Evolutionary conservation across 1,140 invertebrate genomes (phyloP).

Genomic region (Halictus rubicundus): DNA sequence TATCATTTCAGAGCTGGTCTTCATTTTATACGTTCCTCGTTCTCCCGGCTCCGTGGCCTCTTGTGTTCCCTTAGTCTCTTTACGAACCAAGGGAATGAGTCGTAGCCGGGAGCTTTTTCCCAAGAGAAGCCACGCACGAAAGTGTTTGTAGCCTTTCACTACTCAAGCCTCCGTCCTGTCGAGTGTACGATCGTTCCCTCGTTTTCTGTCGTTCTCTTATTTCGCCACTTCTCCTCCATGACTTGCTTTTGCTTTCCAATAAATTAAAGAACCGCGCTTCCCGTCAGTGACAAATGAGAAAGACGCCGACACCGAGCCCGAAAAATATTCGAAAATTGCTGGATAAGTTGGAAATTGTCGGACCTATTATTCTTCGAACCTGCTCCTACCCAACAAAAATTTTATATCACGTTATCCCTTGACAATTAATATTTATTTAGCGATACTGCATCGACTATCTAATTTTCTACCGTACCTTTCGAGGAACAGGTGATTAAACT

Average conservation of each 20-base stretch:
- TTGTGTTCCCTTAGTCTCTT: conserved; percentile 52
- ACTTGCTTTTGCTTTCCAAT: conserved; percentile 2
- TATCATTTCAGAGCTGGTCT: conserved; percentile 63
- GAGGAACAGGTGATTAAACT: not conserved
- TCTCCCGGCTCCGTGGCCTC: conserved; percentile 23
- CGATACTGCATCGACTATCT: too few relatives aligned
- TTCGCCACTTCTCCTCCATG: not conserved
- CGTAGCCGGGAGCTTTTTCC: conserved; percentile 57
- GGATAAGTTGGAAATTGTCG: too few relatives aligned
- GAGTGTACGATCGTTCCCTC: conserved; percentile 36
- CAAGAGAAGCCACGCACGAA: conserved; percentile 50
- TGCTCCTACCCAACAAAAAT: too few relatives aligned
- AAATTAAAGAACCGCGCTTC: conserved; percentile 10
- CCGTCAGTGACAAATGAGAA: not conserved
- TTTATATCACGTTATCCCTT: too few relatives aligned
- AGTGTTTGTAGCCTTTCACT: conserved; percentile 50
- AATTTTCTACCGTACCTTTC: too few relatives aligned
- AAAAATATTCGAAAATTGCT: not conserved
- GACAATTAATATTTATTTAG: too few relatives aligned
- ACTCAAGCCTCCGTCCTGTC: conserved; percentile 39
- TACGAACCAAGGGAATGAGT: conserved; percentile 62
- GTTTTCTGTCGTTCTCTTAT: conserved; percentile 6
- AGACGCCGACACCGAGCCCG: not conserved
- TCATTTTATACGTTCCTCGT: conserved; percentile 60
- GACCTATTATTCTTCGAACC: too few relatives aligned